Conservation (phyloP, 1,140 invertebrate genomes). For the Diachasmimorpha longicaudata region DNA sequence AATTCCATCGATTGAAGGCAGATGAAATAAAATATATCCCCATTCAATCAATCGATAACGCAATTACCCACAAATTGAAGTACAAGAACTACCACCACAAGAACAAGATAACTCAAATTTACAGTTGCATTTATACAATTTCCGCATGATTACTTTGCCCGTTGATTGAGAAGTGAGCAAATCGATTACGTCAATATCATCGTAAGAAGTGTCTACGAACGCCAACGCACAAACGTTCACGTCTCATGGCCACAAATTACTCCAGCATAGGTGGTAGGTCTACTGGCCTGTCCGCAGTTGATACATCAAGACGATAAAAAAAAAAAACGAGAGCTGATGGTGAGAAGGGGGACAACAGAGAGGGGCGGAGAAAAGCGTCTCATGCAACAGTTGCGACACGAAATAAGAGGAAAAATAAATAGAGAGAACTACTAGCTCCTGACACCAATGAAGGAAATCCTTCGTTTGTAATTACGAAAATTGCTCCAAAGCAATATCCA, state of each 20-base stretch:
- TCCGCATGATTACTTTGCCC: not conserved
- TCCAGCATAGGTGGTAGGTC: not conserved
- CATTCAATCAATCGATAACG: no score
- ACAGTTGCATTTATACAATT: not conserved
- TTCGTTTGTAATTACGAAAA: slow-evolving; percentile 1
- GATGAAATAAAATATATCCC: not conserved
- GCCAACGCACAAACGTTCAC: slow-evolving; percentile 13
- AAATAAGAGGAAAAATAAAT: slow-evolving; percentile 12
- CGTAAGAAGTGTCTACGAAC: slow-evolving; percentile 9
- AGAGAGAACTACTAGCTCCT: not conserved
- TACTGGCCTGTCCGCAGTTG: not conserved
- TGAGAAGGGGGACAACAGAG: not conserved
- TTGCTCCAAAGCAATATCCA: slow-evolving; percentile 4
- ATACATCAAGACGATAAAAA: not conserved
- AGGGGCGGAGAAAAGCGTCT: not conserved
- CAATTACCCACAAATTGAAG: no score
- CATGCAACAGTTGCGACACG: not conserved
- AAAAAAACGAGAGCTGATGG: not conserved
- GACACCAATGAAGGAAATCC: slow-evolving; percentile 2
- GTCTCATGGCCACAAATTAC: slow-evolving; percentile 10
- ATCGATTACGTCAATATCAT: slow-evolving; percentile 2
- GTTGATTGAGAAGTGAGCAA: not conserved
- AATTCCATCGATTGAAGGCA: not conserved
- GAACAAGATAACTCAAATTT: no score
- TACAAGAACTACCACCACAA: no score